A percentile compares a stretch with the other conserved stretches of the same genome.
phyloP scores from a whole-genome alignment of 1,140 invertebrate genomes.

The Bombus confusus region DNA sequence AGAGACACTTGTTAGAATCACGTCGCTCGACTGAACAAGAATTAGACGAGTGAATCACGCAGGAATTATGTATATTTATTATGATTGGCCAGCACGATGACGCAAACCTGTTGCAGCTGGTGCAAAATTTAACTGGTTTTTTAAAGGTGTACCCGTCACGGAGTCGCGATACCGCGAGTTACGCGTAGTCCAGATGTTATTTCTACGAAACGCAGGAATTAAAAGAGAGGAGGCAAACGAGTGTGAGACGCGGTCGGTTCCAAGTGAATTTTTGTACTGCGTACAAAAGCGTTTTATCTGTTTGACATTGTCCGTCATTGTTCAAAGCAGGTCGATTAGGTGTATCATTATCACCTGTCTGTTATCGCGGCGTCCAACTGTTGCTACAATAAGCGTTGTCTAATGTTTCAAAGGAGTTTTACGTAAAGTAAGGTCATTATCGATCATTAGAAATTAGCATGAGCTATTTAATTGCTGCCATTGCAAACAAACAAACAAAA shows the following conservation, averaged over 20 bases:
- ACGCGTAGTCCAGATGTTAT: neutral
- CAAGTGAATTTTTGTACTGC: too few species aligned
- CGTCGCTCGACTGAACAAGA: neutral
- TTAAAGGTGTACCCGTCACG: neutral
- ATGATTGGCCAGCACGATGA: constrained; percentile 1
- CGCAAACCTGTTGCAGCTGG: neutral
- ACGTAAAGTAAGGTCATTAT: neutral
- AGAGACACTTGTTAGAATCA: constrained; percentile 17
- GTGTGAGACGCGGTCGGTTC: neutral
- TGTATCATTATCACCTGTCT: neutral
- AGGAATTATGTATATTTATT: neutral
- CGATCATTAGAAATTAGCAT: neutral
- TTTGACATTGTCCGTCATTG: neutral
- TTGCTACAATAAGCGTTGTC: neutral
- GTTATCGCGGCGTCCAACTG: neutral
- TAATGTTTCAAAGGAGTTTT: neutral
- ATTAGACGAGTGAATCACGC: constrained; percentile 25
- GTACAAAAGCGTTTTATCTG: constrained; percentile 2
- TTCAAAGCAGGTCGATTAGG: neutral
- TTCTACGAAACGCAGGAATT: neutral
- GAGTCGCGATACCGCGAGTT: neutral
- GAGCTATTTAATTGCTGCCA: neutral
- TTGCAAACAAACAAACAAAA: neutral
- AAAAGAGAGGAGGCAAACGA: neutral
- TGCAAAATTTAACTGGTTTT: neutral